Percentiles rank a stretch among this genome's conserved stretches.
Evolutionary conservation across 1,140 invertebrate genomes (phyloP).

Genomic region (Fopius arisanus): DNA sequence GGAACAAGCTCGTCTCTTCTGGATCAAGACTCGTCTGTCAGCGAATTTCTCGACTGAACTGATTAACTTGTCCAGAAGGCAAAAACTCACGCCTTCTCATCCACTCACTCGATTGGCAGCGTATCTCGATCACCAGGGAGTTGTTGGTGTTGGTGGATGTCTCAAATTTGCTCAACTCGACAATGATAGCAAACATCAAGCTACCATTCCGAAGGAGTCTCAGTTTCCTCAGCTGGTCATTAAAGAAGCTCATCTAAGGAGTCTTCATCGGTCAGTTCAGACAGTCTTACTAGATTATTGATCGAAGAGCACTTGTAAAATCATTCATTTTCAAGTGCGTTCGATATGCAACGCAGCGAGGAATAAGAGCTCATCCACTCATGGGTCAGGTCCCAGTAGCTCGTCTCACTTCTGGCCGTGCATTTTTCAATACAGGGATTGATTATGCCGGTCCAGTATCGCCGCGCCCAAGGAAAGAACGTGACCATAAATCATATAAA

Average conservation of each 20-base stretch:
- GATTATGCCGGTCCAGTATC: slow-evolving; percentile 51
- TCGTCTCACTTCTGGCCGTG: slow-evolving; percentile 40
- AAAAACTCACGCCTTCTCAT: background rate
- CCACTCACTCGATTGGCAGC: too few species aligned
- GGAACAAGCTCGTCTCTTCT: too few species aligned
- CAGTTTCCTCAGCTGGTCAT: slow-evolving; percentile 31
- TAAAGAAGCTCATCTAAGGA: too few species aligned
- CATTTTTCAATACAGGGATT: slow-evolving; percentile 44
- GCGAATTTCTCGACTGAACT: background rate
- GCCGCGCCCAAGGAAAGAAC: slow-evolving; percentile 35
- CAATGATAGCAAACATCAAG: too few species aligned
- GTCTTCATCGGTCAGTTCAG: slow-evolving; percentile 36
- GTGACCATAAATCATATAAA: slow-evolving; percentile 17
- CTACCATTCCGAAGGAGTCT: too few species aligned
- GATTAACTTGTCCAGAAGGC: background rate
- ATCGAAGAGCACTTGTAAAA: slow-evolving; percentile 24
- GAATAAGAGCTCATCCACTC: slow-evolving; percentile 24
- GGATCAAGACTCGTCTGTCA: background rate
- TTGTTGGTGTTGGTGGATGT: background rate
- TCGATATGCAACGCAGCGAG: slow-evolving; percentile 23
- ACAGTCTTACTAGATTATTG: slow-evolving; percentile 42
- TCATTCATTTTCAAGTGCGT: too few species aligned
- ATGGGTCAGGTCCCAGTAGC: too few species aligned
- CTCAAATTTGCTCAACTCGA: too few species aligned
- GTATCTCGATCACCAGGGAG: background rate